These are phyloP conservation scores for Haliclystus octoradiatus DNA, from an alignment of 30 jellyfish, hydroid and myxozoan genomes.

Conservation along the genomic window DNA sequence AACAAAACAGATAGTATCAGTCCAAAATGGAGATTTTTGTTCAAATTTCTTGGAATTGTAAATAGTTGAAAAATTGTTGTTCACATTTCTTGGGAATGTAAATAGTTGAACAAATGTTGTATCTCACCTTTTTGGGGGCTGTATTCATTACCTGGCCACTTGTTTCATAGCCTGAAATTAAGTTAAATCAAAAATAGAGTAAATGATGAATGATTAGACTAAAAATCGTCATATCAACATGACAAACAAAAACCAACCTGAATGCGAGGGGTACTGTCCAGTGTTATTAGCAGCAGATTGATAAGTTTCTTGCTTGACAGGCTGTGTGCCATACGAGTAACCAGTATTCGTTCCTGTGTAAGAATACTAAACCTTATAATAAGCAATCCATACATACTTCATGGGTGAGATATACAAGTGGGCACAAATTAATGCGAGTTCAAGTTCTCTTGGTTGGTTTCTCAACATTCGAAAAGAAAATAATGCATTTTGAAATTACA, in stretches of 20 bases:
- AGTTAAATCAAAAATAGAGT: too few species aligned
- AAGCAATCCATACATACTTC: neutral
- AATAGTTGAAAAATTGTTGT: neutral
- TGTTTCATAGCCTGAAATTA: too few species aligned
- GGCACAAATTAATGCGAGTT: too few species aligned
- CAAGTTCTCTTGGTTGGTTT: too few species aligned
- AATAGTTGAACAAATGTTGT: neutral
- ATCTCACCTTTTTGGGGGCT: neutral
- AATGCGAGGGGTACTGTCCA: too few species aligned
- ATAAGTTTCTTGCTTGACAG: neutral
- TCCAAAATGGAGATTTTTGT: slow-evolving; percentile 1
- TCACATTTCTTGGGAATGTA: neutral
- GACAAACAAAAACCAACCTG: too few species aligned
- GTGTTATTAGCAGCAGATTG: slow-evolving; percentile 1
- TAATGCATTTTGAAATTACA: too few species aligned
- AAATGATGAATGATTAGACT: too few species aligned
- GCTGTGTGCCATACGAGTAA: neutral
- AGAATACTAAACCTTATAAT: neutral
- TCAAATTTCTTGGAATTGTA: slow-evolving; percentile 18
- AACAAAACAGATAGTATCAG: slow-evolving; percentile 28
- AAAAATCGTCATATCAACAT: too few species aligned
- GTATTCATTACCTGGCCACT: too few species aligned
- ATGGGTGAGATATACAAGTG: too few species aligned
- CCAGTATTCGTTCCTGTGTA: neutral
- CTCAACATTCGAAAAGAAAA: too few species aligned